These are phyloP conservation scores for Basileuterus tristriatus DNA, from an alignment of 2,797 vertebrate genomes.

Conservation along the genomic window DNA sequence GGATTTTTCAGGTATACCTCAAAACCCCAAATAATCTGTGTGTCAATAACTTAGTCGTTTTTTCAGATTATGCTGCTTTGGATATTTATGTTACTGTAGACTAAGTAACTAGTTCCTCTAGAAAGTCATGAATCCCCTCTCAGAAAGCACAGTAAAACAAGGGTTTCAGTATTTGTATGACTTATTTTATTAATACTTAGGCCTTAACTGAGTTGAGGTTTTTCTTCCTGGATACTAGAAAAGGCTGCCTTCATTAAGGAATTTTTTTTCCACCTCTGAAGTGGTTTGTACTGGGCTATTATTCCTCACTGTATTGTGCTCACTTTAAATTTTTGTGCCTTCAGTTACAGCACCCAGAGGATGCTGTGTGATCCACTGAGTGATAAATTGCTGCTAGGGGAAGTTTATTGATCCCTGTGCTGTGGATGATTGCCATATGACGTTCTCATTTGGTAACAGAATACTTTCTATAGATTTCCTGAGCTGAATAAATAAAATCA, in stretches of 20 bases:
- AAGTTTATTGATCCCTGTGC: not conserved
- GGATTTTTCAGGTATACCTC: not conserved
- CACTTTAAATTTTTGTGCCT: not conserved
- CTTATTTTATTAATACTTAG: not conserved
- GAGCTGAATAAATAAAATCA: not conserved
- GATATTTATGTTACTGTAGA: not conserved
- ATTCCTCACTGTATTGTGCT: not conserved
- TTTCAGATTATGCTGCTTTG: not conserved
- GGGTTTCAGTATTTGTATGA: not conserved
- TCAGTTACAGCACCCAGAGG: not conserved
- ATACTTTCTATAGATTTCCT: not conserved
- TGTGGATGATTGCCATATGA: not conserved
- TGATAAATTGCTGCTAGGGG: not conserved
- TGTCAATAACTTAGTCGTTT: not conserved
- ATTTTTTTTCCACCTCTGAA: not conserved
- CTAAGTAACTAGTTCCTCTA: not conserved
- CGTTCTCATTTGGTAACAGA: not conserved
- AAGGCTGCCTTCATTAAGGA: not conserved
- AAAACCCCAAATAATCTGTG: not conserved
- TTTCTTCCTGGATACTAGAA: not conserved
- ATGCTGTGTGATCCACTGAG: not conserved
- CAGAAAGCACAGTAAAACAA: not conserved
- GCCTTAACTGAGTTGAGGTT: not conserved
- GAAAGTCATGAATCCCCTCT: not conserved
- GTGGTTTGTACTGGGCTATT: not conserved